Evolutionary conservation across 2,888 invertebrate genomes (phyloP).

Genomic region (Spicauda simplicius): DNA sequence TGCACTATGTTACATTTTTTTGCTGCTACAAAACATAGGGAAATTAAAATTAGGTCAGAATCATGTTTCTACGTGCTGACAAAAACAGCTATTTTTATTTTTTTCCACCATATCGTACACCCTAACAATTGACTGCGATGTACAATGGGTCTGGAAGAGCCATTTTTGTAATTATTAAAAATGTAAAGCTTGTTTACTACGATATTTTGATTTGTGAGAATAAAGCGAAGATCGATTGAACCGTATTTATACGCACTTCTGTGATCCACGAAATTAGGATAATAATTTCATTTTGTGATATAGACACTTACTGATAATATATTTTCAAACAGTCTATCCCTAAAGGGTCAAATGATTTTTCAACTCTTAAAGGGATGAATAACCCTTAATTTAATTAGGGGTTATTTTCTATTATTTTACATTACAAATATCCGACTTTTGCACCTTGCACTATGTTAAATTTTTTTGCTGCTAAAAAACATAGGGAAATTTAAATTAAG

Average conservation of each 20-base stretch:
- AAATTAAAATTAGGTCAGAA: constrained; percentile 44
- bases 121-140: constrained; percentile 45
- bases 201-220: too few species aligned
- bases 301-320: too few species aligned
- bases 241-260: too few species aligned
- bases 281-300: too few species aligned
- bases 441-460: constrained; percentile 50
- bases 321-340: too few species aligned
- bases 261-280: too few species aligned
- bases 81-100: constrained; percentile 49
- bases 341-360: too few species aligned
- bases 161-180: not conserved
- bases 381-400: too few species aligned
- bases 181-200: too few species aligned
- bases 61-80: constrained; percentile 38
- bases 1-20: constrained; percentile 55
- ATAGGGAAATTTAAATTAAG: constrained; percentile 43
- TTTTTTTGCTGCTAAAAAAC: constrained; percentile 47
- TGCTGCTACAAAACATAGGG: constrained; percentile 35
- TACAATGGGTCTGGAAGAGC: constrained; percentile 40
- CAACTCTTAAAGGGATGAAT: too few species aligned
- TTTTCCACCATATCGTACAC: constrained; percentile 47
- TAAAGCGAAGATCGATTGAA: too few species aligned
- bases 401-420: too few species aligned
- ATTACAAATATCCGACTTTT: constrained; percentile 46